Conservation (phyloP, 2,797 vertebrate species). For the Dendrocincla tyrannina region DNA sequence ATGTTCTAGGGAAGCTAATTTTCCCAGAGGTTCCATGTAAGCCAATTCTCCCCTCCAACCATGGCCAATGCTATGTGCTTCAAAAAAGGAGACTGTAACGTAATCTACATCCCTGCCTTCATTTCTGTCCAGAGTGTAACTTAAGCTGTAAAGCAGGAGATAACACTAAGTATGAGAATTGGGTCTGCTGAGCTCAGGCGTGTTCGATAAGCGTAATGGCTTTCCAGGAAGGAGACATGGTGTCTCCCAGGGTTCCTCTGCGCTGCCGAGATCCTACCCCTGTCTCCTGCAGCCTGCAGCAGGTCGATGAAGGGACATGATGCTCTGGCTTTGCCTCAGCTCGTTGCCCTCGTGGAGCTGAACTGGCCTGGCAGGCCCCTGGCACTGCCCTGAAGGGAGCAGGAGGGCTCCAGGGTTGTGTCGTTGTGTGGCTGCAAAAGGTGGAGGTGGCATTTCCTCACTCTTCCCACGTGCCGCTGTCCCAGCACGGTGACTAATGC, state of each 20-base stretch:
- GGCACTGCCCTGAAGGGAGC: neutral
- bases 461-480: fast-evolving
- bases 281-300: neutral
- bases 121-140: neutral
- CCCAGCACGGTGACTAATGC: fast-evolving
- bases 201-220: neutral
- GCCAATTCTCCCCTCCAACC: neutral
- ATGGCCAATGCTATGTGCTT: neutral
- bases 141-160: neutral
- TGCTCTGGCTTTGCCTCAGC: neutral
- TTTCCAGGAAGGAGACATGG: neutral
- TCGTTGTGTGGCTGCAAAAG: fast-evolving
- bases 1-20: neutral
- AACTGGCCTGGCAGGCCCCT: neutral
- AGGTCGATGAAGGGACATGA: neutral
- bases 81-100: neutral
- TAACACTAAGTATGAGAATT: neutral
- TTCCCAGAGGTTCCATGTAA: neutral
- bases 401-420: fast-evolving
- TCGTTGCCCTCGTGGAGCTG: neutral
- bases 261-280: neutral
- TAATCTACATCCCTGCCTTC: neutral
- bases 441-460: fast-evolving
- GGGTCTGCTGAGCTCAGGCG: neutral
- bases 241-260: neutral